Evolutionary conservation across 2,797 vertebrate genomes (phyloP).

Genomic region (Parauchenoglanis ngamensis): DNA sequence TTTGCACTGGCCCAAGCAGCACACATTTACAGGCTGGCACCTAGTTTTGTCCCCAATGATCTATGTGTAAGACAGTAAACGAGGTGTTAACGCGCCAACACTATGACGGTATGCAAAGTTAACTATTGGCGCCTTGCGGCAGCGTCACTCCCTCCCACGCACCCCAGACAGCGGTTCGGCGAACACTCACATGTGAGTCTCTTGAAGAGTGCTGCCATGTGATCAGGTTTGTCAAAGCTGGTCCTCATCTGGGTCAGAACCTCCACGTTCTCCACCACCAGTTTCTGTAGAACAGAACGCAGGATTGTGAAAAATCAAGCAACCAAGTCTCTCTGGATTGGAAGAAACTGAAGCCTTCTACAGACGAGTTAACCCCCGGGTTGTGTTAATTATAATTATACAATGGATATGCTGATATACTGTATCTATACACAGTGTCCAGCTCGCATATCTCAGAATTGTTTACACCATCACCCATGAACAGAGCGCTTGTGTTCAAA

Average conservation of each 20-base stretch:
- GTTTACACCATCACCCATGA: background rate
- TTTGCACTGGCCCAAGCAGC: background rate
- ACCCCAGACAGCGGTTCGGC: background rate
- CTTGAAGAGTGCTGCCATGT: conserved; percentile 98
- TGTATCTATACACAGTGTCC: too few species aligned
- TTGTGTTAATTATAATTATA: background rate
- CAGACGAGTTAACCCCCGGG: background rate
- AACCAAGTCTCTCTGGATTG: background rate
- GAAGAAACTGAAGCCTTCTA: background rate
- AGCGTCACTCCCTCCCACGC: background rate
- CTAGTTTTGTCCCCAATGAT: background rate
- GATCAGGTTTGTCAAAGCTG: conserved; percentile 98
- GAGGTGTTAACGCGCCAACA: background rate
- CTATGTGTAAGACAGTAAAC: background rate
- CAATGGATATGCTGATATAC: background rate
- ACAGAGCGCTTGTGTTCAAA: background rate
- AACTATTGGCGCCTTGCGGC: background rate
- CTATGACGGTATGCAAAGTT: background rate
- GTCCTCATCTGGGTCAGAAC: conserved; percentile 98
- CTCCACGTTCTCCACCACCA: conserved; percentile 98
- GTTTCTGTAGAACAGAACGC: conserved; percentile 79
- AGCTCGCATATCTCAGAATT: background rate
- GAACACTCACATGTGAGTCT: conserved; percentile 89
- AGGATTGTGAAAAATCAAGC: background rate
- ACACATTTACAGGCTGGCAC: background rate